phyloP scores from a whole-genome alignment of 2,888 invertebrate species.

The Endomychus coccineus region DNA sequence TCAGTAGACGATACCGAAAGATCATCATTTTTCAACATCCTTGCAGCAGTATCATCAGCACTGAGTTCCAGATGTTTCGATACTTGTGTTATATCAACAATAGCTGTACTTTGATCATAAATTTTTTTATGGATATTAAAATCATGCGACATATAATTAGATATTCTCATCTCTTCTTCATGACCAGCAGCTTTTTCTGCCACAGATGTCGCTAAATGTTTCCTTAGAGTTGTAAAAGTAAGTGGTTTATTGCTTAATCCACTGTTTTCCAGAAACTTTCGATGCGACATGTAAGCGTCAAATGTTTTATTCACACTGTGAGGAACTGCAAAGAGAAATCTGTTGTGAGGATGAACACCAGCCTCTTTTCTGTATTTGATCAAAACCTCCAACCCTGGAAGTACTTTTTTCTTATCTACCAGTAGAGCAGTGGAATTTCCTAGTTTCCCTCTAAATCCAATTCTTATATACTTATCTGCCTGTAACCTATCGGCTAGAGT shows the following conservation, averaged over 20 bases:
- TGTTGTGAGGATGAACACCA: neutral
- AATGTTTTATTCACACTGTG: neutral
- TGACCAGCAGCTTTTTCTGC: neutral
- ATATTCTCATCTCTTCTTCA: constrained; percentile 1
- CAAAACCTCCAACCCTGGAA: neutral
- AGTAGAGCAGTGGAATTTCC: constrained; percentile 1
- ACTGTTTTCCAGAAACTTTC: neutral
- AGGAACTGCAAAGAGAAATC: neutral
- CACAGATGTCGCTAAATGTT: constrained; percentile 1
- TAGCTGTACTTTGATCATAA: neutral
- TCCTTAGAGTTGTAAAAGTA: neutral
- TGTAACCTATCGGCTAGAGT: neutral
- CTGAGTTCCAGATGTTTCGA: neutral
- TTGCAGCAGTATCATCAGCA: too few relatives aligned
- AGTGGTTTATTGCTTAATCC: neutral
- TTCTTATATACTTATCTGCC: neutral
- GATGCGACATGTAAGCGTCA: neutral
- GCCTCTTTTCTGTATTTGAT: neutral
- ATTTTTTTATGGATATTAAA: constrained; percentile 2
- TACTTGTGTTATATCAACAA: neutral
- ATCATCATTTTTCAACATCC: too few relatives aligned
- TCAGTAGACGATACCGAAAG: too few relatives aligned
- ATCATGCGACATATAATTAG: constrained; percentile 3
- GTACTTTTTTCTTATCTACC: neutral
- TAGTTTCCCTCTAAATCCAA: constrained; percentile 1